phyloP scores from a whole-genome alignment of 1,140 invertebrate genomes.

The Achroia grisella region DNA sequence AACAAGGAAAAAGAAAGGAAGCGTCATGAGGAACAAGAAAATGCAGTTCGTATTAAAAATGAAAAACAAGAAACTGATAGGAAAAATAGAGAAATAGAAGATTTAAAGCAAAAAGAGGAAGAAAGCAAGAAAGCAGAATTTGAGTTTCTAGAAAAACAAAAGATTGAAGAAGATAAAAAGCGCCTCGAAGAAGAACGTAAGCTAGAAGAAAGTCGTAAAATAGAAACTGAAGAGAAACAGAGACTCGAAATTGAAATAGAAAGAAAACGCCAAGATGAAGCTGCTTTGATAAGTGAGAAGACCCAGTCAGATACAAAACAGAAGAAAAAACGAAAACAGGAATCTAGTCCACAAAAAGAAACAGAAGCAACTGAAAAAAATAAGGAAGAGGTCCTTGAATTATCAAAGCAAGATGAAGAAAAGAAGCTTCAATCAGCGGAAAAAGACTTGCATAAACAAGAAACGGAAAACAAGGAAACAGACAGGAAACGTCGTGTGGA shows the following conservation, averaged over 20 bases:
- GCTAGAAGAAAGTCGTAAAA: constrained; percentile 10
- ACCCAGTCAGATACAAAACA: constrained; percentile 10
- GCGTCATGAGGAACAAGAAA: constrained; percentile 18
- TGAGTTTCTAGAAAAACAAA: constrained; percentile 16
- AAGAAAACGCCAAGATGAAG: constrained; percentile 11
- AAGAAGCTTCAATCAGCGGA: constrained; percentile 23
- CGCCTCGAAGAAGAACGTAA: constrained; percentile 17
- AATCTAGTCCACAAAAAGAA: neutral
- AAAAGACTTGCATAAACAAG: constrained; percentile 19
- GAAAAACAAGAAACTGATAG: constrained; percentile 20
- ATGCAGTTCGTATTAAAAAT: constrained; percentile 15
- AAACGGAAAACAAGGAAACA: constrained; percentile 24
- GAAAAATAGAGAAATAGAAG: constrained; percentile 13
- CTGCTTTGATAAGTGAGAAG: constrained; percentile 13
- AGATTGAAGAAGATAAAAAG: constrained; percentile 12
- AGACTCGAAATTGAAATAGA: constrained; percentile 14
- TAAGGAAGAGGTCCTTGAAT: constrained; percentile 6
- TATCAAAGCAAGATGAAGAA: constrained; percentile 19
- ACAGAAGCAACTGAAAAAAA: neutral
- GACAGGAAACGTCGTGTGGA: constrained; percentile 23
- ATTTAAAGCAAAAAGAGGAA: constrained; percentile 11
- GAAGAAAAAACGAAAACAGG: constrained; percentile 7
- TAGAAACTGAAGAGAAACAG: constrained; percentile 16
- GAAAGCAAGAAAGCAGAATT: constrained; percentile 13
- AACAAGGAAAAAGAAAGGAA: constrained; percentile 7